Base-by-base conservation (phyloP, 2,797 vertebrate genomes). In the Coranthus polyacanthus region DNA sequence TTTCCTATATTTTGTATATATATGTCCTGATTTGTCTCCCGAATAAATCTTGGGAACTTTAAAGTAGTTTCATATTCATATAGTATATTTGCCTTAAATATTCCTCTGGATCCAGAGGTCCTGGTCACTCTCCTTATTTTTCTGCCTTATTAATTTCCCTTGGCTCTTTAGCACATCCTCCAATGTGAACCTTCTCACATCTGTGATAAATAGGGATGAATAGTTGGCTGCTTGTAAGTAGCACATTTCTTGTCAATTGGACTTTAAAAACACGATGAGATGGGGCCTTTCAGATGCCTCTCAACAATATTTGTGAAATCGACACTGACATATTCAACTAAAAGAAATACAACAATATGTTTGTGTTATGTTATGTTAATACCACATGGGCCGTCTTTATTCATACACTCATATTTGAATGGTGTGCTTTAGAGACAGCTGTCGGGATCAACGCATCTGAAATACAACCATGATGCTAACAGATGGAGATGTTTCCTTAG, bases 371-470 rank as follows among this genome's bases (percentile, higher is more conserved):
- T 20, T n/a, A 9, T 47, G 49, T 58, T 59, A 49, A 43, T 46
- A 37, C 21, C 47, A 32, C 37, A 65, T 60, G 22, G 32, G 15
- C 37, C 56, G n/a, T 39, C 5, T 56, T 58, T 41, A 21, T 32
- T 22, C 9, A 4, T 39, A 24, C 64, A 47, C 45, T 12, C 18
- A 47, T 7, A 54, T 46, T 22, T 66, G 6, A 37, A 47, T 0
- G 11, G 17, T 22, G 15, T 50, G 38, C 15, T 62, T 47, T 7
- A 12, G 41, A 47, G 62, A 68, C 72, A 79, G 51, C 46, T 73
- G 77, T 22, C 41, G 36, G 59, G 67, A 82, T 78, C 44, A 73
- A 16, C 37, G 16, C 24, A 44, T 67, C 37, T 78, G 57, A 75
- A 53, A 65, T 50, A 36, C 10, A 55, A 26, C 29, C 65, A 43